Percentiles rank a stretch among this genome's conserved stretches.
These are phyloP conservation scores for Anoncus sp. DNA, from an alignment of 2,888 invertebrate genomes.

Conservation along the genomic window DNA sequence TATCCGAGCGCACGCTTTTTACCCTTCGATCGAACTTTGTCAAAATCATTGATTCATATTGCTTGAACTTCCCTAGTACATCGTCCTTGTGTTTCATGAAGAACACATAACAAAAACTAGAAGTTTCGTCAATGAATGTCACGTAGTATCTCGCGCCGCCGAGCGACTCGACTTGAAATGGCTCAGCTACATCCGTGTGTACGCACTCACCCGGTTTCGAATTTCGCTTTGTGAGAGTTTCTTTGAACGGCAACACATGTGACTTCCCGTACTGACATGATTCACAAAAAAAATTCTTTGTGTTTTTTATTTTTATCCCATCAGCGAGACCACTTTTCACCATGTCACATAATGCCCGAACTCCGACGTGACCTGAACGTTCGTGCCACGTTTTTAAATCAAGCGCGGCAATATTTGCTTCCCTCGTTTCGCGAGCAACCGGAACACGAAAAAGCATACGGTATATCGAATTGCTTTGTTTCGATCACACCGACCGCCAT, in stretches of 20 bases:
- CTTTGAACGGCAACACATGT: not conserved
- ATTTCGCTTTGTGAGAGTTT: not conserved
- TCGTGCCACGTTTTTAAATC: slow-evolving; percentile 1
- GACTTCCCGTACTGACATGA: slow-evolving; percentile 5
- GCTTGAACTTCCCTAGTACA: slow-evolving; percentile 48
- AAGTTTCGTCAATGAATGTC: slow-evolving; percentile 55
- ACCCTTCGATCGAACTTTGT: slow-evolving; percentile 54
- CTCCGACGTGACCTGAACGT: not conserved
- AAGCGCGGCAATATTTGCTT: not conserved
- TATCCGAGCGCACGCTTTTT: slow-evolving; percentile 53
- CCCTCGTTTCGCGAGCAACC: not conserved
- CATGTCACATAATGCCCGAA: not conserved
- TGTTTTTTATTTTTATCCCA: not conserved
- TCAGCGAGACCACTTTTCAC: not conserved
- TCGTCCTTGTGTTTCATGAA: slow-evolving; percentile 61
- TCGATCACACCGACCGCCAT: not conserved
- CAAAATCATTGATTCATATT: slow-evolving; percentile 16
- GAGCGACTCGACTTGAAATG: not conserved
- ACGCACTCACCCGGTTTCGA: slow-evolving; percentile 19
- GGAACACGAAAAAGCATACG: not conserved
- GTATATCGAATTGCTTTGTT: not conserved
- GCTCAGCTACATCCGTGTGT: slow-evolving; percentile 28
- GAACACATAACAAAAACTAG: slow-evolving; percentile 49
- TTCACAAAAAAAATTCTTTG: not conserved
- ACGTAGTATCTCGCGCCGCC: slow-evolving; percentile 37